Evolutionary conservation across 2,797 vertebrate genomes (phyloP).

Genomic region (Tachyglossus aculeatus): DNA sequence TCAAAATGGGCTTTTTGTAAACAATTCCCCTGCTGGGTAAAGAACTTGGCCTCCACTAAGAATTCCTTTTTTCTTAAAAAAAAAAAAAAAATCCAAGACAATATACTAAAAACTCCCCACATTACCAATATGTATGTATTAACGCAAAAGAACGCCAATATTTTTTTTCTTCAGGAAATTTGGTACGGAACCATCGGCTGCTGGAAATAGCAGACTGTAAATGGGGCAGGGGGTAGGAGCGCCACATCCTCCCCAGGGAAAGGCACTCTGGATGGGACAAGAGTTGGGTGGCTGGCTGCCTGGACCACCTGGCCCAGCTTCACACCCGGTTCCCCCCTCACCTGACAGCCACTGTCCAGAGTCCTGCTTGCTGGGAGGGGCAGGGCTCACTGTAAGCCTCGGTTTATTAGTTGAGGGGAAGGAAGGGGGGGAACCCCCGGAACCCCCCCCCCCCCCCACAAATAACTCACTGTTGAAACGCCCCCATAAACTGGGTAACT

Average conservation of each 20-base stretch:
- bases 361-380: too few relatives aligned
- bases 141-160: slow-evolving; percentile 68
- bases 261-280: too few relatives aligned
- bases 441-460: too few relatives aligned
- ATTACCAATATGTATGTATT: slow-evolving; percentile 63
- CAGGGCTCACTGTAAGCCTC: too few relatives aligned
- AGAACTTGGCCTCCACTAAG: slow-evolving; percentile 69
- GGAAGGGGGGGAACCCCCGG: neutral
- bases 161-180: slow-evolving; percentile 56
- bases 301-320: too few relatives aligned
- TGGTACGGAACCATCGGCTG: slow-evolving; percentile 42
- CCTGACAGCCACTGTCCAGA: too few relatives aligned
- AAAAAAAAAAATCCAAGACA: slow-evolving; percentile 71
- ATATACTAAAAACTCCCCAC: slow-evolving; percentile 63
- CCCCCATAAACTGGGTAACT: too few relatives aligned
- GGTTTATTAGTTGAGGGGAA: slow-evolving; percentile 13
- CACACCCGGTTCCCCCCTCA: too few relatives aligned
- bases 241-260: too few relatives aligned
- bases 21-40: slow-evolving; percentile 69
- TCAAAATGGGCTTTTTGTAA: slow-evolving; percentile 70
- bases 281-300: too few relatives aligned
- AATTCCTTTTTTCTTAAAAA: slow-evolving; percentile 73
- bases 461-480: too few relatives aligned
- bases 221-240: slow-evolving; percentile 7
- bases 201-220: slow-evolving; percentile 23